Evolutionary conservation across 2,888 invertebrate genomes (phyloP).

Genomic region (Aphidius colemani): DNA sequence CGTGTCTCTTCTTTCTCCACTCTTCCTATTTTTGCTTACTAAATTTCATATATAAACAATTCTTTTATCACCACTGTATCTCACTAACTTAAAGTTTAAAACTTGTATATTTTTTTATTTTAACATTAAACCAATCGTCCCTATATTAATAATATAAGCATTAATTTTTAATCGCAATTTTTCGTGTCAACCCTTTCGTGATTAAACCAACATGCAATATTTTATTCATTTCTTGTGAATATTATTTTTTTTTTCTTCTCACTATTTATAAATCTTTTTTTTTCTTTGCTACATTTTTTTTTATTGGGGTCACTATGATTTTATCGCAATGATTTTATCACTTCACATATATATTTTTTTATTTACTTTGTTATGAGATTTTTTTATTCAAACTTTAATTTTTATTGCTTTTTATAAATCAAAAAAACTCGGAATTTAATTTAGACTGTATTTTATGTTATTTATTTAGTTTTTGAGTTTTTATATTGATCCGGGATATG

Average conservation of each 20-base stretch:
- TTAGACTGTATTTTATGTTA: too few species aligned
- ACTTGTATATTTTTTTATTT: neutral
- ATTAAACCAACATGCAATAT: conserved; percentile 12
- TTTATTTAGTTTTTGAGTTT: too few species aligned
- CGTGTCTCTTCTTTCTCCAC: conserved; percentile 32
- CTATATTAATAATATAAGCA: neutral
- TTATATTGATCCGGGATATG: too few species aligned
- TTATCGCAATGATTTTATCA: too few species aligned
- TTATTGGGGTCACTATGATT: neutral
- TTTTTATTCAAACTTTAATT: too few species aligned
- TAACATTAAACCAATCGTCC: neutral
- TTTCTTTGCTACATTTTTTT: neutral
- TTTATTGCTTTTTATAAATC: too few species aligned
- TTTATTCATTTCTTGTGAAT: too few species aligned
- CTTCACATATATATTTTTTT: too few species aligned
- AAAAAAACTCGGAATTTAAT: too few species aligned
- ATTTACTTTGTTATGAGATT: too few species aligned
- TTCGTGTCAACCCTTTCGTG: conserved; percentile 10
- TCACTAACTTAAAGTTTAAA: neutral
- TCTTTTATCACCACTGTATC: conserved; percentile 20
- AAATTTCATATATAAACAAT: conserved; percentile 20
- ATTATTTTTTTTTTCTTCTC: conserved; percentile 13
- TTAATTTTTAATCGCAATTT: conserved; percentile 11
- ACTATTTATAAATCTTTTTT: conserved; percentile 41
- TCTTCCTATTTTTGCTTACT: conserved; percentile 25